Evolutionary conservation across 2,888 invertebrate species (phyloP), one percentile per base, ranked within the genome.

Genomic region (Drosophila mimetica): DNA sequence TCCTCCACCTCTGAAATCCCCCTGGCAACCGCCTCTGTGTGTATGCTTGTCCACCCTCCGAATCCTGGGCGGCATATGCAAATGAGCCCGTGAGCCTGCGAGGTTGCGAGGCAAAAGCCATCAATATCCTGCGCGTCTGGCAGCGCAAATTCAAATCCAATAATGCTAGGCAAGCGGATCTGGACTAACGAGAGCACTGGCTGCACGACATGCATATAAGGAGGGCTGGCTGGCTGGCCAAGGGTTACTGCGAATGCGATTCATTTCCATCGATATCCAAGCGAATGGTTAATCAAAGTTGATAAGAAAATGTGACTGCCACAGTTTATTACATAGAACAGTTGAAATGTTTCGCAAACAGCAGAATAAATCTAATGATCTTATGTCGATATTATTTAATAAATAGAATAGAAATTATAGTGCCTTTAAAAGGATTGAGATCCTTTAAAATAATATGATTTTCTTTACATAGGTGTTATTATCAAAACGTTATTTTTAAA

Each of bases 81-180:
- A 82, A 82, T 76, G 73, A 70, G 57, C 42, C 28, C 5, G 18
- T 13, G 39, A 39, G 39, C 9, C 39, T 39, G 39, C 37, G 30
- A 58, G 51, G 47, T 39, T 44, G 39, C 34, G 39, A 42, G 51
- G 66, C 66, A 51, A 52, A 82, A 87, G 77, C 88, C 86, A 82
- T 82, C 82, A 87, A 82, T 82, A 71, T 71, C 66, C 50, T 28
- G 16, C 66, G 77, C 69, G 85, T 69, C 79, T 75, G 76, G 63
- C 61, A 76, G 74, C 76, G 57, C 77, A 72, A 82, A 82, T 82
- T 83, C 77, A 79, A 82, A 83, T 87, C 88, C 83, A 86, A 87
- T 82, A 79, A 75, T 51, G 71, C 71, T 53, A 63, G 44, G 53
- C 63, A 53, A 73, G 78, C 79, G 78, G 78, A 72, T 75, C 64